Conservation (phyloP, 1,140 invertebrate genomes). For the Drosophila sturtevanti region DNA sequence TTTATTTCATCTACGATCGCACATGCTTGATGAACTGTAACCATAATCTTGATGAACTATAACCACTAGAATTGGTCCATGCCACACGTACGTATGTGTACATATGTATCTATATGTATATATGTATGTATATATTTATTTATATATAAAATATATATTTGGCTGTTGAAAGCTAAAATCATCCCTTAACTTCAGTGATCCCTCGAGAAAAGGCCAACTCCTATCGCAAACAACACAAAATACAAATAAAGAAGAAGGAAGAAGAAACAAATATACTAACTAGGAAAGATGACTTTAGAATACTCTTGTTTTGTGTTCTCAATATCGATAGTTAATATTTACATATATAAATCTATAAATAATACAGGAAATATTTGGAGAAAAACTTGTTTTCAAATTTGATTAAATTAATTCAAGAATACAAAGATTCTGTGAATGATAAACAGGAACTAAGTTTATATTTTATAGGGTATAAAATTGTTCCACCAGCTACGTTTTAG, state of each 20-base stretch:
- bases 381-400: no score
- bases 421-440: no score
- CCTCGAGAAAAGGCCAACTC: neutral
- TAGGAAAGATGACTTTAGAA: neutral
- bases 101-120: neutral
- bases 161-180: neutral
- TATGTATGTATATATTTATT: neutral
- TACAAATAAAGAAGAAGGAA: neutral
- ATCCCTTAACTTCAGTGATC: slow-evolving; percentile 6
- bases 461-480: slow-evolving; percentile 27
- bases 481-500: slow-evolving; percentile 55
- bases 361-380: no score
- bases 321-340: no score
- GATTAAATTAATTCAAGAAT: no score
- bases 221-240: slow-evolving; percentile 18
- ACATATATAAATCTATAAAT: no score
- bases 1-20: slow-evolving; percentile 4
- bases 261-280: neutral
- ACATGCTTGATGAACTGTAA: slow-evolving; percentile 6
- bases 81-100: neutral
- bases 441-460: no score
- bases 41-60: neutral
- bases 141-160: neutral
- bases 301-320: no score
- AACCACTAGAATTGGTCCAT: neutral